phyloP scores from a whole-genome alignment of 2,888 invertebrate species.

The Metalampra italica region DNA sequence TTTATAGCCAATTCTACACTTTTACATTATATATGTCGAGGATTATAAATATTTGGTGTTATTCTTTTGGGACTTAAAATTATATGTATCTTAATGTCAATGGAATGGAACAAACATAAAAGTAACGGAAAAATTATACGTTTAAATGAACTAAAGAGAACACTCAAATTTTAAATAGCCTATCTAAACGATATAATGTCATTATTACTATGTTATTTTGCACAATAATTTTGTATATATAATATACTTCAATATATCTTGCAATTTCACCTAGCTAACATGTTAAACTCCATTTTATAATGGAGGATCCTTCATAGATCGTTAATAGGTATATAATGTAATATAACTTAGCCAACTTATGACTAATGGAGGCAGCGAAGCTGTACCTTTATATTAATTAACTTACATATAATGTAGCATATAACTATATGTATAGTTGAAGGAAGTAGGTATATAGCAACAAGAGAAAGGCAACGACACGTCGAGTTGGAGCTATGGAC shows the following conservation, averaged over 20 bases:
- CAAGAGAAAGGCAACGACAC: constrained; percentile 54
- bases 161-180: constrained; percentile 56
- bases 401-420: constrained; percentile 29
- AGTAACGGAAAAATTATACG: constrained; percentile 16
- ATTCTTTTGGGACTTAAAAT: constrained; percentile 59
- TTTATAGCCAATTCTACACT: constrained; percentile 33
- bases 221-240: constrained; percentile 54
- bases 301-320: constrained; percentile 27
- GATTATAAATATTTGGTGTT: constrained; percentile 56
- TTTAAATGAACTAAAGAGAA: constrained; percentile 14
- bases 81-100: constrained; percentile 41
- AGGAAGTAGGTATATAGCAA: constrained; percentile 59
- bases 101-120: constrained; percentile 36
- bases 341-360: constrained; percentile 29
- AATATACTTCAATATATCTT: constrained; percentile 57
- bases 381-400: constrained; percentile 26
- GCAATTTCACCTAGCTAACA: constrained; percentile 64
- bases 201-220: constrained; percentile 26
- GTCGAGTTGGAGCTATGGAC: constrained; percentile 16
- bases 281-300: constrained; percentile 43
- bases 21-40: constrained; percentile 34
- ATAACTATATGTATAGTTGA: constrained; percentile 41
- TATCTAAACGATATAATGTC: constrained; percentile 54
- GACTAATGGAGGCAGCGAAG: constrained; percentile 43
- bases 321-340: constrained; percentile 8